These are phyloP conservation scores for Antigone vipio DNA, from an alignment of 2,113 vertebrate genomes.

Conservation along the genomic window DNA sequence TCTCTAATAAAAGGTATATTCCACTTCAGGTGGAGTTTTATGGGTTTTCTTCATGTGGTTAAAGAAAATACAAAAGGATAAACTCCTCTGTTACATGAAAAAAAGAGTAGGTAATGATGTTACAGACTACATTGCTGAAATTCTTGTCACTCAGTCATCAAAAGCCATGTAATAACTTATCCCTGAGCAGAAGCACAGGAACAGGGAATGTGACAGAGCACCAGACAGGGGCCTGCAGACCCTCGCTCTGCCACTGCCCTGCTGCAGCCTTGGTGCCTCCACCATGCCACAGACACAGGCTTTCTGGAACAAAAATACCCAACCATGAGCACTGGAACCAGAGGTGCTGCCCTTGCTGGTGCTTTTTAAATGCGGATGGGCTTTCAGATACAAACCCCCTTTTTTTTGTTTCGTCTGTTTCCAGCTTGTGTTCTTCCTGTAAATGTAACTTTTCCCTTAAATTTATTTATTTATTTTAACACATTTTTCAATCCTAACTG, in stretches of 20 bases:
- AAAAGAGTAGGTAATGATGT: not conserved
- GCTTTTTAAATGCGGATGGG: not conserved
- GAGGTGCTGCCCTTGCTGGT: not conserved
- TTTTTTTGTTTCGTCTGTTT: not conserved
- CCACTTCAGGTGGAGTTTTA: not conserved
- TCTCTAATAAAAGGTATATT: constrained; percentile 10
- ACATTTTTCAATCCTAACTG: not conserved
- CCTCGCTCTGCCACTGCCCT: not conserved
- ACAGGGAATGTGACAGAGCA: not conserved
- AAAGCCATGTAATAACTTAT: not conserved
- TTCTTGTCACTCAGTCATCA: not conserved
- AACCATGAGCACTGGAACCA: not conserved
- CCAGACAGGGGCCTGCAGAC: not conserved
- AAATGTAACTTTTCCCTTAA: not conserved
- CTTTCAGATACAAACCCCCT: not conserved
- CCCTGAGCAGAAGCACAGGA: not conserved
- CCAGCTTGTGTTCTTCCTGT: not conserved
- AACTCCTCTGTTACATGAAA: not conserved
- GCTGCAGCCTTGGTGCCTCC: not conserved
- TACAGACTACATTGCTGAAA: not conserved
- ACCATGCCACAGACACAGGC: not conserved
- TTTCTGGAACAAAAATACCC: not conserved
- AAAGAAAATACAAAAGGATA: not conserved
- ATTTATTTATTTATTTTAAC: not conserved
- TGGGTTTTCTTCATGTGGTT: not conserved